Evolutionary conservation across 2,888 invertebrate genomes (phyloP), one percentile per base, ranked within the genome.

Genomic region (Cheilosia soror): DNA sequence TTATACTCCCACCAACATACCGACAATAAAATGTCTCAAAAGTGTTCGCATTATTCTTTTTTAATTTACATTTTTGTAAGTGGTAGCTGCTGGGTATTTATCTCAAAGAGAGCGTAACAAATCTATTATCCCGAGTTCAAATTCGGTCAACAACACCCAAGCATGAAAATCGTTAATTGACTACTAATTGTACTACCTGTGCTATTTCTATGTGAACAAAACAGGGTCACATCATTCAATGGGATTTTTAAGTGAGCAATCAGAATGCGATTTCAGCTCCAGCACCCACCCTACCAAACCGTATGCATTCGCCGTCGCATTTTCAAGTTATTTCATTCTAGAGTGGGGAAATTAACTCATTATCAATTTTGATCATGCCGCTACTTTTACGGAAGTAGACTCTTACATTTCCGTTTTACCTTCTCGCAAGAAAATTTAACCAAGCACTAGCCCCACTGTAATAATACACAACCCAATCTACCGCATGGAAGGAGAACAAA

Each of bases 321-420:
- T 33, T 7, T 20, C 51, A 15, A 33, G 9, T 42, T 33, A 47
- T 58, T 44, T 42, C 71, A 7, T 20, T 20, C 62, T 40, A 40
- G 13, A 58, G 42, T 55, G 60, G 66, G 15, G 20, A 62, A 68
- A 53, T 27, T 42, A 77, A 77, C 78, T 79, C 69, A 80, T 84
- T 84, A 84, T 29, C 20, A 47, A 84, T 75, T 84, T 84, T 49
- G 47, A 80, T 80, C 84, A 80, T 58, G 75, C 27, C 40, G 47
- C 58, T 65, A 63, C 25, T 31, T 31, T 65, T 65, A 63, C 78
- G 78, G 78, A 84, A 76, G 71, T 66, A 42, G 58, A 60, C 65
- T 55, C 47, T 58, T 65, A 60, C 69, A 60, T 62, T 76, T 84
- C 84, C 80, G 84, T 47, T 69, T 69, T 58, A 44, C 62, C 75